Base-by-base conservation (phyloP, 2,797 vertebrate species). In the Megalops cyprinoides region DNA sequence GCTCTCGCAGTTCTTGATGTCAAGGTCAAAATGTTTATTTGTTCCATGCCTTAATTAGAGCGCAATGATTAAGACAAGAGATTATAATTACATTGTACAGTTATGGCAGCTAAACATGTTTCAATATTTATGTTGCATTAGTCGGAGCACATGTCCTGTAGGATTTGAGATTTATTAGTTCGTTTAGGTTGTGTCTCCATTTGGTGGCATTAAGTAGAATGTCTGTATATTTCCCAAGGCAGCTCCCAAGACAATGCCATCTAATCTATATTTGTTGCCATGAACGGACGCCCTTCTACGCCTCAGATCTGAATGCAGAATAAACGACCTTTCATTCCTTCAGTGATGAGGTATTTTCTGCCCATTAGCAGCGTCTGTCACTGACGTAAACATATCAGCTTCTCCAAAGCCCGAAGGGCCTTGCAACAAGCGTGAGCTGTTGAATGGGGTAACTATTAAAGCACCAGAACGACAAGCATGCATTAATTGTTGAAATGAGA, bases 161-260 rank as follows among this genome's bases (percentile, higher is more conserved):
- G 9, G 34, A 34, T 14, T 18, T 14, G 37, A 5, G 14, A 37
- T 65, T 34, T 65, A 65, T 37, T 65, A n/a, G 58, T 58, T 62
- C 8, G 31, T 31, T 37, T 34, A 34, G 8, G 12, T 12, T 31
- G 62, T n/a, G n/a, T n/a, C n/a, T n/a, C n/a, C n/a, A n/a, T n/a
- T n/a, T n/a, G n/a, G n/a, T n/a, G n/a, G n/a, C n/a, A n/a, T 34
- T 65, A 10, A 10, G 31, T 15, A 14, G 31, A 62, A n/a, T 15
- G 60, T 71, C 34, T 71, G 67, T 5, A 15, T 56, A 76, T 76
- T 76, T 76, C 74, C 74, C 74, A 18, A 55, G 75, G 28, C 31
- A 34, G n/a, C 18, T 51, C 49, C 25, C 37, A 28, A 55, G 49
- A 37, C 4, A 28, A 23, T 23, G 9, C 74, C 31, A 28, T 23